A percentile compares a stretch with the other conserved stretches of the same genome.
phyloP scores from a whole-genome alignment of 2,888 invertebrate genomes.

The Phasia obesa region DNA sequence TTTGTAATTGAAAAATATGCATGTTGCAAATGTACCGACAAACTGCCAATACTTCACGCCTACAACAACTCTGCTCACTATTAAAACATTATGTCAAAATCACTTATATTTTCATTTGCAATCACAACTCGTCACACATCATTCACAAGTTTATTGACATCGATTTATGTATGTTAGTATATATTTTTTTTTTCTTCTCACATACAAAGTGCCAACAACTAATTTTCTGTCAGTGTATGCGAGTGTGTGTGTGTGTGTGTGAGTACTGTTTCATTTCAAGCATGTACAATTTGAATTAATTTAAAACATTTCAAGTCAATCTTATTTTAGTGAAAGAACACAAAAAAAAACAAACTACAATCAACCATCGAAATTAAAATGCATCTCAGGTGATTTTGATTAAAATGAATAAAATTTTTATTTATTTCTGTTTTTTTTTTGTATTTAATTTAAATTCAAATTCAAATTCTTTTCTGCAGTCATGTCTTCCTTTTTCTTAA shows the following conservation, averaged over 20 bases:
- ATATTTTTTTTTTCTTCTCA: background rate
- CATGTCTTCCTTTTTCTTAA: conserved; percentile 47
- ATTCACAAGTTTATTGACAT: conserved; percentile 66
- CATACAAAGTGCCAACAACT: conserved; percentile 14
- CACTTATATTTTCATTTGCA: conserved; percentile 25
- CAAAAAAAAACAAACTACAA: background rate
- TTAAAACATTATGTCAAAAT: background rate
- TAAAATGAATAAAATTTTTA: conserved; percentile 34
- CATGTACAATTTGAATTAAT: conserved; percentile 58
- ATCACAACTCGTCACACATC: conserved; percentile 38
- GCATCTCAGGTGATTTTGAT: conserved; percentile 66
- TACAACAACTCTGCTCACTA: background rate
- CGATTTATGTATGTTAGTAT: conserved; percentile 18
- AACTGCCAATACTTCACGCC: background rate
- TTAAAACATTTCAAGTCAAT: conserved; percentile 57
- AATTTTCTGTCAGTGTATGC: conserved; percentile 27
- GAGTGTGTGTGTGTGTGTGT: background rate
- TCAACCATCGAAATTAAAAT: conserved; percentile 58
- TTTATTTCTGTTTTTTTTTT: conserved; percentile 31
- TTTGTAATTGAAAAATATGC: background rate
- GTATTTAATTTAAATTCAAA: conserved; percentile 48
- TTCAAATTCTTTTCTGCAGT: conserved; percentile 17
- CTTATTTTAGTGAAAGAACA: conserved; percentile 12
- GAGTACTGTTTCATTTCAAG: conserved; percentile 1
- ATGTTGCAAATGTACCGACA: background rate